Conservation (phyloP, 2,797 vertebrate species). For the Manis crassicaudata region DNA sequence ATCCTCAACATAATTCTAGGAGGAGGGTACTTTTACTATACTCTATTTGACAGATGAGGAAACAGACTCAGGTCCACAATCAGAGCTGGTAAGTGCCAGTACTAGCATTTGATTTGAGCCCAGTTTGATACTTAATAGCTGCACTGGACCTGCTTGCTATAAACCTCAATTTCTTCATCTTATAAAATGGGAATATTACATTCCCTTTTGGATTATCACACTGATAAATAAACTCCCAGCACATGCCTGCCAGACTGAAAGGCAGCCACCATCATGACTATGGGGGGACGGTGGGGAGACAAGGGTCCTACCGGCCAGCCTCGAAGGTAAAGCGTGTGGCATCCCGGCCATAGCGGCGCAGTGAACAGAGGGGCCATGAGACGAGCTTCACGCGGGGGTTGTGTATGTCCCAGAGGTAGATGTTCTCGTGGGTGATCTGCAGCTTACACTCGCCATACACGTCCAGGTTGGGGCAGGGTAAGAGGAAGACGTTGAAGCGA, state of each 20-base stretch:
- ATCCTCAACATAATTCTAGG: not conserved
- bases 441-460: slow-evolving; percentile 93
- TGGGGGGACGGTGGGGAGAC: accelerated
- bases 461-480: slow-evolving; percentile 92
- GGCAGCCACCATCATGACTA: not conserved
- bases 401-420: slow-evolving; percentile 94
- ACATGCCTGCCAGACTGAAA: too few species aligned
- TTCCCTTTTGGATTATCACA: not conserved
- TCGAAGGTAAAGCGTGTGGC: slow-evolving; percentile 93
- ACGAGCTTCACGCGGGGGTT: slow-evolving; percentile 92
- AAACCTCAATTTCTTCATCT: not conserved
- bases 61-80: not conserved
- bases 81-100: not conserved
- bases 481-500: slow-evolving; percentile 92
- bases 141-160: not conserved
- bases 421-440: slow-evolving; percentile 94
- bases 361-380: slow-evolving; percentile 92
- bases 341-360: slow-evolving; percentile 91
- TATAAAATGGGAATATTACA: not conserved
- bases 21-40: not conserved
- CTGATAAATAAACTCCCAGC: not conserved
- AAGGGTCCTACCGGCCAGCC: slow-evolving; percentile 87
- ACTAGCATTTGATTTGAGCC: not conserved
- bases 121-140: not conserved
- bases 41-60: not conserved